Base-by-base conservation (phyloP, 64 coral and sea anemone genomes). In the Stichodactyla mertensii region DNA sequence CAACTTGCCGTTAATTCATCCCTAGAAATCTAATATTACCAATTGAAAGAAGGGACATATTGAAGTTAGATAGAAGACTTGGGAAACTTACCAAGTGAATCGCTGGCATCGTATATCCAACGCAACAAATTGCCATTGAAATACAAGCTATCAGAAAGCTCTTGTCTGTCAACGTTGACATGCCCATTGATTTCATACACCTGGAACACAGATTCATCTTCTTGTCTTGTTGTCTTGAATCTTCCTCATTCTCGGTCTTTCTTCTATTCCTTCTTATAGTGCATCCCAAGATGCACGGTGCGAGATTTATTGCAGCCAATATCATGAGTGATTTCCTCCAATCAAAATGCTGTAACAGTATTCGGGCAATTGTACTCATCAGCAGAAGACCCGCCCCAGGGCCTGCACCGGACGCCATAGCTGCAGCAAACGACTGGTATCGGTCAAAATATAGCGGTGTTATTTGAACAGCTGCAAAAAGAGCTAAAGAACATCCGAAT, bases 271-370 rank as follows among this genome's bases (percentile, higher is more conserved):
- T 67, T 13, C 26, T 52, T 20, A 71, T 87, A 3, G 26, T 86
- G 53, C 87, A 78, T 77, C 91, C 87, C 18, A 86, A 19, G 10
- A 92, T 13, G 14, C 85, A 57, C 52, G 62, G 14, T 1, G 64
- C 36, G 10, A 61, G 51, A 20, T 88, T 81, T 18, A 92, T 0
- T 61, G 77, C 80, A 61, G 86, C 91, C 58, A 92, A 88, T 14
- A 87, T 54, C 55, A n/a, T 86, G 55, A 92, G 61, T 11, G 86
- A 57, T 20, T 53, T 88, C 13, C 64, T 56, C 62, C 85, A 88
- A 52, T 77, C 86, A 13, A 88, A 18, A 57, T 52, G 55, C 6
- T 15, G 19, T 5, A 88, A 20, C 18, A 92, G 36, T 12, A 24
- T 14, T 14, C 77, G 64, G 10, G 85, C 52, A 54, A 85, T 51